A percentile compares a stretch with the other conserved stretches of the same genome.
Conservation (phyloP, 2,888 invertebrate species). For the Cactoblastis cactorum region DNA sequence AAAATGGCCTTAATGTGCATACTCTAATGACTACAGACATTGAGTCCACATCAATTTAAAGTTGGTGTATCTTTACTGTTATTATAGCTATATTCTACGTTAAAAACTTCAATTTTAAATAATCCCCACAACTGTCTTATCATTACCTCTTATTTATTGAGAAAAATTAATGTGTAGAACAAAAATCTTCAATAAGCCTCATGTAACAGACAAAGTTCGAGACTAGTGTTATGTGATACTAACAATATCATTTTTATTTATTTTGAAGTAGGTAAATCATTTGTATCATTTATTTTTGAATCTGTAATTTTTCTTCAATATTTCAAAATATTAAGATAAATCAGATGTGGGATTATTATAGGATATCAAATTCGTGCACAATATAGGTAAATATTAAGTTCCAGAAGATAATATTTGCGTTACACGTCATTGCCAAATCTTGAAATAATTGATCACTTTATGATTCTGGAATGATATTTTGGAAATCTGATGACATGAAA, state of each 20-base stretch:
- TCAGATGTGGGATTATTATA: not conserved
- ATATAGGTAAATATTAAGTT: not conserved
- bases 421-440: not conserved
- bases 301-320: no score
- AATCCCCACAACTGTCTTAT: not conserved
- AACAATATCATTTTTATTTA: no score
- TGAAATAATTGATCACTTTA: no score
- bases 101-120: not conserved
- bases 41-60: not conserved
- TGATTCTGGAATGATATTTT: no score
- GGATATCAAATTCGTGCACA: not conserved
- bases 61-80: not conserved
- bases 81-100: not conserved
- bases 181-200: no score
- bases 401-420: not conserved
- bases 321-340: not conserved
- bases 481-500: no score
- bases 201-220: no score
- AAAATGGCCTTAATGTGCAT: not conserved
- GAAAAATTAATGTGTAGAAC: not conserved
- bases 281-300: no score
- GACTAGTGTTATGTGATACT: no score
- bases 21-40: not conserved
- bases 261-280: not conserved
- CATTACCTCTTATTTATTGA: not conserved